Conservation (phyloP, 1,140 invertebrate species). For the Orchesella cincta region DNA sequence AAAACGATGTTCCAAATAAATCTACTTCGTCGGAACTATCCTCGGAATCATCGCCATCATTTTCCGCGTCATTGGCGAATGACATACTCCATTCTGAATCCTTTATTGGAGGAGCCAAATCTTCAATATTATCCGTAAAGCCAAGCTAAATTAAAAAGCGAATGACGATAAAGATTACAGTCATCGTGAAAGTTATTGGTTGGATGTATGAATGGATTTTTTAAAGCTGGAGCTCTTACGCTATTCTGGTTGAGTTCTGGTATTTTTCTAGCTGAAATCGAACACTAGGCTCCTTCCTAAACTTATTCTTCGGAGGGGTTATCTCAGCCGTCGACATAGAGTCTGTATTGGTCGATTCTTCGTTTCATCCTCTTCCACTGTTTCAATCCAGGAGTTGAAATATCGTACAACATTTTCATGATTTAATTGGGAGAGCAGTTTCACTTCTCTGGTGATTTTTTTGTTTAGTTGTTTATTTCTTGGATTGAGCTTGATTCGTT, state of each 20-base stretch:
- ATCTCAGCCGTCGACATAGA: background rate
- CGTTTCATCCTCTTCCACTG: constrained; percentile 57
- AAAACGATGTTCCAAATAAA: constrained; percentile 55
- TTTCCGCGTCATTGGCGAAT: constrained; percentile 52
- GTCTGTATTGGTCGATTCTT: constrained; percentile 10
- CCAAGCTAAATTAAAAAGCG: constrained; percentile 35
- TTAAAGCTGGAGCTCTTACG: constrained; percentile 32
- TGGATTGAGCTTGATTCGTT: constrained; percentile 87
- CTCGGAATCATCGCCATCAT: constrained; percentile 53
- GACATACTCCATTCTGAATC: constrained; percentile 70
- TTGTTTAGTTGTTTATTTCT: constrained; percentile 81
- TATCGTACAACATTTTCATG: constrained; percentile 98
- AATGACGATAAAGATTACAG: background rate
- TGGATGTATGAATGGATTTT: background rate
- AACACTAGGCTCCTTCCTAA: constrained; percentile 24
- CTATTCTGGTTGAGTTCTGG: constrained; percentile 36
- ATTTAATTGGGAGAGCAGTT: constrained; percentile 87
- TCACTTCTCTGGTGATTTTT: constrained; percentile 94
- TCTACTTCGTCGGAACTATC: constrained; percentile 58
- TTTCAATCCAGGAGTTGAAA: constrained; percentile 97
- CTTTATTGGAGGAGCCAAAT: constrained; percentile 61
- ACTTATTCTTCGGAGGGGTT: background rate
- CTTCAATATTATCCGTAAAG: constrained; percentile 61
- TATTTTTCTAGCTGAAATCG: constrained; percentile 37
- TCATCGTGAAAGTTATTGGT: background rate